Conservation (phyloP, 2,113 vertebrate species). For the rabbit (Oryctolagus cuniculus) region DNA sequence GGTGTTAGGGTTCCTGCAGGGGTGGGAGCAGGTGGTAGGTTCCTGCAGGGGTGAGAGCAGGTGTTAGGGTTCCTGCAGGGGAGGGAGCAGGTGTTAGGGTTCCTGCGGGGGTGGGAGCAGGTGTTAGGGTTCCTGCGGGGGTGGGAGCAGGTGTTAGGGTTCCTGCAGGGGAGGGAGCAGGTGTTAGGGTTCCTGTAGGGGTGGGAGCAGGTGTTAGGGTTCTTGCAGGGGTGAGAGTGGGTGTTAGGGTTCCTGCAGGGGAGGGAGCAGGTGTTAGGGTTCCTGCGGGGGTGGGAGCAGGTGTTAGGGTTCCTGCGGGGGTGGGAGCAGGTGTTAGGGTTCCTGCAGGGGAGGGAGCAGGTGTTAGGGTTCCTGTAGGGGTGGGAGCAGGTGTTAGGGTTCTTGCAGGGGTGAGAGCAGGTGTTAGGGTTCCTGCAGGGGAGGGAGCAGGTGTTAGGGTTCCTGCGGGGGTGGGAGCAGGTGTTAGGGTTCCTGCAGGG, state of each 20-base stretch:
- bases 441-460: neutral
- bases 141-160: no score
- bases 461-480: no score
- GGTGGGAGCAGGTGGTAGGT: neutral
- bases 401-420: no score
- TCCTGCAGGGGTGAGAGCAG: no score
- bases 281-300: no score
- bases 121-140: neutral
- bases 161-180: neutral
- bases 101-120: no score
- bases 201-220: neutral
- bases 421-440: neutral
- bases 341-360: neutral
- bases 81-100: neutral
- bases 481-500: neutral
- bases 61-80: neutral
- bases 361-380: no score
- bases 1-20: neutral
- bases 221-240: no score
- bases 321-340: no score
- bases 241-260: no score
- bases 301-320: neutral
- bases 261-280: neutral
- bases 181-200: no score
- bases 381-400: no score